Evolutionary conservation across 2,888 invertebrate genomes (phyloP), one percentile per base, ranked within the genome.

Genomic region (Andrena bucephala): DNA sequence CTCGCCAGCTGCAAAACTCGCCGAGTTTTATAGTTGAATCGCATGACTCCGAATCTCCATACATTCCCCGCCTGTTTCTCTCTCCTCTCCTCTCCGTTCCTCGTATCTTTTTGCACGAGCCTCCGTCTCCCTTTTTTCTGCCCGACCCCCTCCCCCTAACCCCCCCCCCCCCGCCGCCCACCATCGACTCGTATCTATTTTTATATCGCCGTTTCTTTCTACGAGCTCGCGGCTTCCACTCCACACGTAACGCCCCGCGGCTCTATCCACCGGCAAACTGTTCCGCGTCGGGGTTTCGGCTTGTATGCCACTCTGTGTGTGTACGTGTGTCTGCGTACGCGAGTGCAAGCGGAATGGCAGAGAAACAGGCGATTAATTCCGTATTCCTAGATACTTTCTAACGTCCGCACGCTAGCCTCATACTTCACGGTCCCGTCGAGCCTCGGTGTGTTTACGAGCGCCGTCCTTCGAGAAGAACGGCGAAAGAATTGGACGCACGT

Each of bases 1-100:
- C 93, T 93, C 90, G 90, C 92, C 92, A 92, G 92, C 92, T 93
- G 93, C 92, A 93, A 93, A 93, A 93, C 93, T 93, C 92, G 90
- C 90, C 91, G 94, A 94, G 94, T 94, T 94, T 94, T 94, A 94
- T 94, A 93, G 94, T 93, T 93, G 93, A 93, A 93, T 93, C 92
- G 93, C 93, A 93, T 93, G 93, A 93, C 93, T 93, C 90, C 89
- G 89, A 91, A 93, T 93, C 92, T 93, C 92, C 93, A 93, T 93
- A 92, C 92, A 92, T 93, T 92, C 91, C 90, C 83, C 89, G 84
- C 78, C 76, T 79, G 82, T 71, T 63, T 84, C 74, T 71, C 71
- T 77, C 71, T 57, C 54, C 68, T 70, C 62, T 74, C 67, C 70
- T 69, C 20, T 54, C 73, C 24, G 60, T 57, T 59, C 52, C 85